Evolutionary conservation across 2,888 invertebrate species (phyloP), one percentile per base, ranked within the genome.

Genomic region (Drosophila cognata): DNA sequence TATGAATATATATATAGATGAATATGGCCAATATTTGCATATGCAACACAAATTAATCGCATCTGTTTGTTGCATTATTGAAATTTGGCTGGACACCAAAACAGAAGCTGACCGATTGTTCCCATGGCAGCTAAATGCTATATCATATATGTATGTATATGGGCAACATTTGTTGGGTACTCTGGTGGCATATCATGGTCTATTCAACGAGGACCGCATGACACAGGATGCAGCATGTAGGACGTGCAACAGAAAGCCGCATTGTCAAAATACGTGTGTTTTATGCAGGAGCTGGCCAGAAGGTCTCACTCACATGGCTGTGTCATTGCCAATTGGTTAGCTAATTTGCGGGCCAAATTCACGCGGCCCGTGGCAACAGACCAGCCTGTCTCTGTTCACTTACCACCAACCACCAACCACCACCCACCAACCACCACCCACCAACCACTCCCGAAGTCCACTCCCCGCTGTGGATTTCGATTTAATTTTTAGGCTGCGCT

Each of bases 321-420:
- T 70, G 81, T 81, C 81, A 68, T 61, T 88, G 87, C 58, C 84
- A 81, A 84, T 88, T 86, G 89, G 87, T 65, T 86, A 67, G 71
- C 87, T 84, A 84, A 84, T 84, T 84, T 88, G 78, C 71, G 74
- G 83, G 56, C 80, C 74, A 77, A 71, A 66, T 64, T 64, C 74
- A 66, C 66, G 71, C 53, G 43, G 36, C 46, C 70, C 60, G 21
- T 70, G 56, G 55, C 56, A 48, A 51, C 48, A 16, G 3, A 38
- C 8, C 25, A 4, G 18, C 4, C 16, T 35, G 16, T 18, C 4
- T 29, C 29, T 31, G 51, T n/a, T n/a, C 41, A 29, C 8, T 50
- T 18, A 8, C 41, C 25, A 6, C 6, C 13, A 5, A 2, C 33
- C 7, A 11, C 16, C 28, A n/a, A 6, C 7, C 18, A 8, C 7